These are phyloP conservation scores for Columbina picui DNA, from an alignment of 2,113 vertebrate genomes.

Conservation along the genomic window DNA sequence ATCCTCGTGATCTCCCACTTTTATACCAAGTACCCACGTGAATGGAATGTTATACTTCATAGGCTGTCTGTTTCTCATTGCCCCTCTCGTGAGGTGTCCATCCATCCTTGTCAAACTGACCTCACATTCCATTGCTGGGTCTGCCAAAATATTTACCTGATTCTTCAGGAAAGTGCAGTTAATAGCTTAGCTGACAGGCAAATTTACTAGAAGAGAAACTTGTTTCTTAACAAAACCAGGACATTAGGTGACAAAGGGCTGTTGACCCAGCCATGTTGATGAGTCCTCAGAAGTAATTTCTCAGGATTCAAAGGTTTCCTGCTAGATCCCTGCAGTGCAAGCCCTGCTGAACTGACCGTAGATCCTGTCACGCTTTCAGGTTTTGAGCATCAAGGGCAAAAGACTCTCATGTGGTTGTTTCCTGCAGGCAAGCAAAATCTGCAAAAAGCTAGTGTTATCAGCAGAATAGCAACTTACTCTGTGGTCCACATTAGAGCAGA, in stretches of 20 bases:
- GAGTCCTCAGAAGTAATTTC: background rate
- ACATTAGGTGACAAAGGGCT: background rate
- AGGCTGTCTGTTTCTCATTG: too few relatives aligned
- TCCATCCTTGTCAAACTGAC: too few relatives aligned
- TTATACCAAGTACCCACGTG: too few relatives aligned
- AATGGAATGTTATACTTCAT: too few relatives aligned
- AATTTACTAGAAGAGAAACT: too few relatives aligned
- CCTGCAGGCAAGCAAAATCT: background rate
- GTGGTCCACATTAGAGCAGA: background rate
- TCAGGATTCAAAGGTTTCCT: background rate
- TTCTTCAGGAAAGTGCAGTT: too few relatives aligned
- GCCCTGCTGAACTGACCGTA: background rate
- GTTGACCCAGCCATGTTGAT: fast-evolving
- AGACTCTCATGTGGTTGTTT: background rate
- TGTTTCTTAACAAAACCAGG: too few relatives aligned
- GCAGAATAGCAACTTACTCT: background rate
- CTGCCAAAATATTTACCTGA: too few relatives aligned
- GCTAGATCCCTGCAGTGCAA: background rate
- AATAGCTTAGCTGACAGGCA: too few relatives aligned
- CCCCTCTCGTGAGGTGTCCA: too few relatives aligned
- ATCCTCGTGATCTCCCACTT: too few relatives aligned
- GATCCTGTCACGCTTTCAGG: background rate
- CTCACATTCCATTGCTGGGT: too few relatives aligned
- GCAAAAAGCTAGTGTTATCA: background rate
- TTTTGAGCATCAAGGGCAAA: background rate